Evolutionary conservation across 2,888 invertebrate genomes (phyloP), one percentile per base, ranked within the genome.

Genomic region (Prenolepis imparis): DNA sequence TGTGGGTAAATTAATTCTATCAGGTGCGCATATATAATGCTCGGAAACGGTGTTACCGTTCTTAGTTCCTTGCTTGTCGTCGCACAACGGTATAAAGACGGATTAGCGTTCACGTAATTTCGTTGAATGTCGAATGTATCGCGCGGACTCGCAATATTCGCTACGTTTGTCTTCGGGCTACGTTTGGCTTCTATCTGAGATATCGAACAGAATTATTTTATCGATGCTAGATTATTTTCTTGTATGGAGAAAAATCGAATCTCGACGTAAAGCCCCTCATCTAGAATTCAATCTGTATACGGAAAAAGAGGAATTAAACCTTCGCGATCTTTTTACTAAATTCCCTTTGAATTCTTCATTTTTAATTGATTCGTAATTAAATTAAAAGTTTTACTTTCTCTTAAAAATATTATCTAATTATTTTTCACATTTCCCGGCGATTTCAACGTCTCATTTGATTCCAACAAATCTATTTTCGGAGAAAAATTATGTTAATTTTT

Each of bases 21-120:
- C 72, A 72, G 78, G 44, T 24, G 78, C 72, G 78, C 78, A 80
- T 80, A 18, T 80, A 80, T 70, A 80, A 80, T 80, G 72, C 32
- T 15, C 78, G 78, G 72, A 59, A 68, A 57, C 72, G 59, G 44
- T 55, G 59, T 70, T 78, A 59, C 70, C 78, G 59, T 80, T 44
- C 59, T 59, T 80, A 59, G 44, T 72, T 39, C 72, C 32, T 59
- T n/a, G 57, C 78, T 52, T 24, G 72, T 80, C 44, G 70, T 44
- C 32, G 78, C 24, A 48, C 78, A 61, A 80, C 59, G 78, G 78
- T 80, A 70, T 80, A 72, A 80, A 70, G 72, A 80, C 72, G 72
- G 78, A 80, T 80, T 80, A 80, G 72, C 72, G 78, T 80, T 59
- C 73, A 57, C 78, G 78, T 80, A 80, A 80, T 80, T 80, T 80